phyloP scores from a whole-genome alignment of 2,888 invertebrate species.

The Lithophane semibrunnea region DNA sequence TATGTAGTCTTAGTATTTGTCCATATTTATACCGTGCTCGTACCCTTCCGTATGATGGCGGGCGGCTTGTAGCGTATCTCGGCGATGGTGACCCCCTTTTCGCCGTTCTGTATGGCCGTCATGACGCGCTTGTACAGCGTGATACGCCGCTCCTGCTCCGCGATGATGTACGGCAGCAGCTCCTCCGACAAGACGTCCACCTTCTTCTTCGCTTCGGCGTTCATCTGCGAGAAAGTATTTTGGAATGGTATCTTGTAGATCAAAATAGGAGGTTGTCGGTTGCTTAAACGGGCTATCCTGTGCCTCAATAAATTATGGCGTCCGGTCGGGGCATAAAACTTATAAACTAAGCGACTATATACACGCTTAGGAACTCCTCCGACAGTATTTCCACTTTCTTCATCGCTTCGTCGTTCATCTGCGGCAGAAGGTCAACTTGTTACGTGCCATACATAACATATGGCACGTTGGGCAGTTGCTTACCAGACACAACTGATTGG shows the following conservation, averaged over 20 bases:
- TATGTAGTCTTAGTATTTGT: too few species aligned
- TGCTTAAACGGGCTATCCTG: not conserved
- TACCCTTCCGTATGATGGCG: slow-evolving; percentile 82
- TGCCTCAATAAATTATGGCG: not conserved
- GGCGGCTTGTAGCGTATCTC: slow-evolving; percentile 86
- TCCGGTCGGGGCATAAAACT: not conserved
- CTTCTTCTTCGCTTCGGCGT: slow-evolving; percentile 87
- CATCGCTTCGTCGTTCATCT: too few species aligned
- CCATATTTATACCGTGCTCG: not conserved
- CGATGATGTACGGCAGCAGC: slow-evolving; percentile 85
- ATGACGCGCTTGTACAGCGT: slow-evolving; percentile 85
- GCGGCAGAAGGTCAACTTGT: too few species aligned
- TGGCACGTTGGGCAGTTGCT: too few species aligned
- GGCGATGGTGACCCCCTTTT: slow-evolving; percentile 86
- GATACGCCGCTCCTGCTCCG: slow-evolving; percentile 84
- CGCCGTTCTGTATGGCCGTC: slow-evolving; percentile 87
- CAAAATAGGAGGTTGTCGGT: not conserved
- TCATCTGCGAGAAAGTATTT: slow-evolving; percentile 76
- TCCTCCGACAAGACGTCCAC: slow-evolving; percentile 87
- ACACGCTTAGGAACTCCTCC: too few species aligned
- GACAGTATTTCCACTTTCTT: too few species aligned
- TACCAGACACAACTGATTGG: too few species aligned
- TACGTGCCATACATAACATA: too few species aligned
- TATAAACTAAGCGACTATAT: too few species aligned
- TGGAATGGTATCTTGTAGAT: not conserved